Evolutionary conservation across 1,140 invertebrate species (phyloP).

Genomic region (Frieseomelitta varia): DNA sequence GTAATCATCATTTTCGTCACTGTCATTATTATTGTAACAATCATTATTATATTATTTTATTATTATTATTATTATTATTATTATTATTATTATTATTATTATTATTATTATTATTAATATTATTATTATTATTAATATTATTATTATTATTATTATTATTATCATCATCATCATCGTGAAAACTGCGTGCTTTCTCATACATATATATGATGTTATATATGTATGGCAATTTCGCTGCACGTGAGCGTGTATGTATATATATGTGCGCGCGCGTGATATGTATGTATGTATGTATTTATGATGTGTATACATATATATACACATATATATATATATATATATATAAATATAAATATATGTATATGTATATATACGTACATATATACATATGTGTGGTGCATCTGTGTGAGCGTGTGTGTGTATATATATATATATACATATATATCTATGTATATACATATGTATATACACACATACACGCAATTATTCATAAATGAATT

Average conservation of each 20-base stretch:
- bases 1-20: slow-evolving; percentile 71
- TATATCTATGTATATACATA: slow-evolving; percentile 69
- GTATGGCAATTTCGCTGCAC: slow-evolving; percentile 52
- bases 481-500: slow-evolving; percentile 78
- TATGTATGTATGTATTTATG: slow-evolving; percentile 69
- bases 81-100: slow-evolving; percentile 16
- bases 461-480: slow-evolving; percentile 66
- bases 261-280: slow-evolving; percentile 64
- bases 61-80: slow-evolving; percentile 64
- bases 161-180: slow-evolving; percentile 64
- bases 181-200: slow-evolving; percentile 57
- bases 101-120: slow-evolving; percentile 60
- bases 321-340: slow-evolving; percentile 60
- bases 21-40: slow-evolving; percentile 64
- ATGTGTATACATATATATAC: slow-evolving; percentile 67
- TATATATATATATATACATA: slow-evolving; percentile 63
- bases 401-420: slow-evolving; percentile 66
- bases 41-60: slow-evolving; percentile 67
- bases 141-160: slow-evolving; percentile 65
- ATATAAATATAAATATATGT: slow-evolving; percentile 62
- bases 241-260: slow-evolving; percentile 51
- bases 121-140: slow-evolving; percentile 51
- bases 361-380: slow-evolving; percentile 71
- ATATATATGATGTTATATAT: slow-evolving; percentile 66
- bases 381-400: slow-evolving; percentile 65